Percentiles rank a stretch among this genome's conserved stretches.
Conservation (phyloP, 2,888 invertebrate genomes). For the Dolichopus griseipennis region DNA sequence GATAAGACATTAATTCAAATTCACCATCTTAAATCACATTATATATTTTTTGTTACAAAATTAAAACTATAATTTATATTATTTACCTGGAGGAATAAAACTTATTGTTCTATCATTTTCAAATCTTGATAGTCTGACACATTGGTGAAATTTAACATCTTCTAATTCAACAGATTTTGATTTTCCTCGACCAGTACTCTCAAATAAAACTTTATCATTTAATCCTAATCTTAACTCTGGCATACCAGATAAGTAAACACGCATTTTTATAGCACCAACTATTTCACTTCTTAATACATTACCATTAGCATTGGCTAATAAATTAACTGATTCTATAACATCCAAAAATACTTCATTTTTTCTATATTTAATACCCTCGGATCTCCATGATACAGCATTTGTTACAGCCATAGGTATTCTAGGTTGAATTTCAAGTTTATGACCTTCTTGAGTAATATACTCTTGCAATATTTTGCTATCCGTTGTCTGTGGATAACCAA, state of each 20-base stretch:
- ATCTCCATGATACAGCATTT: conserved; percentile 98
- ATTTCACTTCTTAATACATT: conserved; percentile 96
- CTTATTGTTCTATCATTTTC: conserved; percentile 98
- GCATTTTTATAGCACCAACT: conserved; percentile 97
- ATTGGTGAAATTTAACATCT: conserved; percentile 98
- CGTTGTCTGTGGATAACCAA: conserved; percentile 97
- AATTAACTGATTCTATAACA: conserved; percentile 96
- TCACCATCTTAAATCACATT: conserved; percentile 64
- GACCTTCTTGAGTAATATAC: conserved; percentile 97
- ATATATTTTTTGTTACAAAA: background rate
- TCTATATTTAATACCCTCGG: conserved; percentile 95
- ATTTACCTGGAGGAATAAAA: conserved; percentile 75
- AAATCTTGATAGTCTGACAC: conserved; percentile 90
- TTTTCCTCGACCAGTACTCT: conserved; percentile 93
- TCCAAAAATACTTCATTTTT: conserved; percentile 99
- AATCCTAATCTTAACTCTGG: conserved; percentile 91
- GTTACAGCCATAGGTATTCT: conserved; percentile 97
- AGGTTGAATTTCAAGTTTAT: conserved; percentile 92
- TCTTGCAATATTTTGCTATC: conserved; percentile 97
- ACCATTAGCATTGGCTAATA: conserved; percentile 91
- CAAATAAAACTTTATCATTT: conserved; percentile 96
- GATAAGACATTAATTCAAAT: conserved; percentile 97
- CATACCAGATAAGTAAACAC: conserved; percentile 97
- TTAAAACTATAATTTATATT: too few relatives aligned
- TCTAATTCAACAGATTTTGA: conserved; percentile 97